phyloP scores from a whole-genome alignment of 2,113 vertebrate species.

The Accipiter virgatus region DNA sequence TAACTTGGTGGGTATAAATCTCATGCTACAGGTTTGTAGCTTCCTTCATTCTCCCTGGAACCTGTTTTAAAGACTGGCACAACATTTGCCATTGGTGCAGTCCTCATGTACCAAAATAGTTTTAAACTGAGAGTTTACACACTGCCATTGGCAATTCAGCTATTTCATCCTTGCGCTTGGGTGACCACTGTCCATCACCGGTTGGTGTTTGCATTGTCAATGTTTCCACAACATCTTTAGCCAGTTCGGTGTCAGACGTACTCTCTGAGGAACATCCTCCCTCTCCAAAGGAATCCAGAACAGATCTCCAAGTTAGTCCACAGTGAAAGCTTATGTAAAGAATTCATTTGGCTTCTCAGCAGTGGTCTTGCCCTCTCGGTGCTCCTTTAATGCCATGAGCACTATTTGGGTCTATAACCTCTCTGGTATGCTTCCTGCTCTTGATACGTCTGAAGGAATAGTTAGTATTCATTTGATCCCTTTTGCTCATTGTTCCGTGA shows the following conservation, averaged over 20 bases:
- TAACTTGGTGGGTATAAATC: neutral
- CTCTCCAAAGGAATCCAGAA: neutral
- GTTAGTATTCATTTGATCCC: slow-evolving; percentile 14
- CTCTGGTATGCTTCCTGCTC: neutral
- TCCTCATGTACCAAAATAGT: neutral
- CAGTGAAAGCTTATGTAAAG: neutral
- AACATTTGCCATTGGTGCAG: neutral
- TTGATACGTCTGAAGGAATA: neutral
- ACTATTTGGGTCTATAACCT: neutral
- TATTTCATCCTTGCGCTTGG: neutral
- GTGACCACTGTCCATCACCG: neutral
- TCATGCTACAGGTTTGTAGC: neutral
- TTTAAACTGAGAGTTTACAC: neutral
- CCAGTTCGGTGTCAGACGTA: neutral
- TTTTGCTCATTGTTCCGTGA: slow-evolving; percentile 13
- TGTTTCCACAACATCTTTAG: neutral
- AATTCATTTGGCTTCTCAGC: neutral
- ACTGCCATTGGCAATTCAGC: neutral
- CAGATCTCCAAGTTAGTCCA: neutral
- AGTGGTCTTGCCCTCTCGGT: neutral
- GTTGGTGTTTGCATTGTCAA: neutral
- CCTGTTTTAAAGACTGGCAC: neutral
- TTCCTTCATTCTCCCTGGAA: neutral
- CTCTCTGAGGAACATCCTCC: neutral
- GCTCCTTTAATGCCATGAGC: neutral